Conservation (phyloP, 2,113 vertebrate genomes). For the Eulemur rufifrons region DNA sequence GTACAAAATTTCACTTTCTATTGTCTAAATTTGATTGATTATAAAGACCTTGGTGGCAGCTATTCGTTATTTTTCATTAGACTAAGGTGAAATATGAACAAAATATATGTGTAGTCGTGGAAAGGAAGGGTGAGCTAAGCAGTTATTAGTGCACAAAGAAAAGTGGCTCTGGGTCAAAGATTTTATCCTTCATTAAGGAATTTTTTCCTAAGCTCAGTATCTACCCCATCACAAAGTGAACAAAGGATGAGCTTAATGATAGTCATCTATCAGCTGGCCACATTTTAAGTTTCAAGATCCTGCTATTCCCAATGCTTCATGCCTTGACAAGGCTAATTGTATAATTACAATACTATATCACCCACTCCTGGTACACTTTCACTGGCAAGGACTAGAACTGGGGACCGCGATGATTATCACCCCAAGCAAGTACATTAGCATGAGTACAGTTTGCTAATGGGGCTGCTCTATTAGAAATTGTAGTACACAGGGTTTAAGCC, state of each 20-base stretch:
- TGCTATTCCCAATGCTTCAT: constrained; percentile 77
- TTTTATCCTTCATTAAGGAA: constrained; percentile 71
- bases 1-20: background rate
- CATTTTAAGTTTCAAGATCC: constrained; percentile 74
- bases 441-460: constrained; percentile 77
- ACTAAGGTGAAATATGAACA: constrained; percentile 45
- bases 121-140: background rate
- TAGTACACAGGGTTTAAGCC: constrained; percentile 54
- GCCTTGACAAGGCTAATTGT: constrained; percentile 84
- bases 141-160: constrained; percentile 43
- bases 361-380: constrained; percentile 62
- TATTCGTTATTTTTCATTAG: constrained; percentile 66
- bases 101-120: background rate
- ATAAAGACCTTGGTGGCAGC: constrained; percentile 21
- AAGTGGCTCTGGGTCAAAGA: constrained; percentile 76
- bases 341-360: constrained; percentile 76
- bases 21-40: constrained; percentile 58
- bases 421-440: constrained; percentile 81
- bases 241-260: constrained; percentile 82
- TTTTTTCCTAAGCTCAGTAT: constrained; percentile 53
- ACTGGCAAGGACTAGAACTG: constrained; percentile 69
- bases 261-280: constrained; percentile 83
- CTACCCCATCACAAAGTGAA: constrained; percentile 66
- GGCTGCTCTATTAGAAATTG: constrained; percentile 58
- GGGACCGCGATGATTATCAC: constrained; percentile 74